phyloP scores from a whole-genome alignment of 2,113 vertebrate species.

The Desmodus rotundus region DNA sequence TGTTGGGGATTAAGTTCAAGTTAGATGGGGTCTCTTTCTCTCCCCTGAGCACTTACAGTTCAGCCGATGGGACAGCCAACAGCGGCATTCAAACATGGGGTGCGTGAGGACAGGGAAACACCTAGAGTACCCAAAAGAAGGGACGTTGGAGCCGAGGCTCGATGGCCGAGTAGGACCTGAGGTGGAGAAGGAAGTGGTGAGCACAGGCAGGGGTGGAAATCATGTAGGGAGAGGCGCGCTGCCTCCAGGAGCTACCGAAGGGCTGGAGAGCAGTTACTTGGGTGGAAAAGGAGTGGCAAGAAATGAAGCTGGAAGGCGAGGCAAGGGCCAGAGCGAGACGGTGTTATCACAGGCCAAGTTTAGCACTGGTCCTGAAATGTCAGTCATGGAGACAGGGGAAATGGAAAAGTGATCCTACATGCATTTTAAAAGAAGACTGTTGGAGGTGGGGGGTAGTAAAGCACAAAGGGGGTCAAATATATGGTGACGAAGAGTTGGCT shows the following conservation, averaged over 20 bases:
- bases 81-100: background rate
- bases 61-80: background rate
- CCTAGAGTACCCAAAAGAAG: background rate
- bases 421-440: background rate
- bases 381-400: background rate
- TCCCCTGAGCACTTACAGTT: background rate
- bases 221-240: fast-evolving
- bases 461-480: background rate
- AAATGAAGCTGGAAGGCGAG: background rate
- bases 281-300: background rate
- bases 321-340: background rate
- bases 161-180: background rate
- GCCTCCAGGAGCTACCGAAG: background rate
- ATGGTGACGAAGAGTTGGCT: background rate
- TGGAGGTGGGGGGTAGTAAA: background rate
- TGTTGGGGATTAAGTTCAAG: background rate
- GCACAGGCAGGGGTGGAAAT: background rate
- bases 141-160: background rate
- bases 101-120: background rate
- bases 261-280: background rate
- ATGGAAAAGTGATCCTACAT: background rate
- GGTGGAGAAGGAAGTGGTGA: background rate
- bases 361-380: background rate
- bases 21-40: background rate
- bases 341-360: too few species aligned